Percentiles rank a stretch among this genome's conserved stretches.
phyloP scores from a whole-genome alignment of 1,140 invertebrate species.

The Diploscapter pachys region DNA sequence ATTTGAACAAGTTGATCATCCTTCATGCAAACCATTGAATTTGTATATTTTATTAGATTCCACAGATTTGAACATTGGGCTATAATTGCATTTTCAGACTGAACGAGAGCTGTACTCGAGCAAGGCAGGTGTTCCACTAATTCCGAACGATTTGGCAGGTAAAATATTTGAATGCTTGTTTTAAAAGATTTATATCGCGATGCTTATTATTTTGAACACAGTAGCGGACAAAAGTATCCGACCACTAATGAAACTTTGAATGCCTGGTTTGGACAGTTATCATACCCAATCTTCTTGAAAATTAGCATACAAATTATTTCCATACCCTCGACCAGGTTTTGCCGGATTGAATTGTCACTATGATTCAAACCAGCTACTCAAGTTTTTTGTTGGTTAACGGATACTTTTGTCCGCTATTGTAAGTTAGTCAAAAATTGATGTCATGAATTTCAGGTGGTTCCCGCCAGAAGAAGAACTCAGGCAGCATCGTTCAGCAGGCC shows the following conservation, averaged over 20 bases:
- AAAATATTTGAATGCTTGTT: neutral
- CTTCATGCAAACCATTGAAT: neutral
- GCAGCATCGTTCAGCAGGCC: conserved; percentile 34
- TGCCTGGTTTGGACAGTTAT: neutral
- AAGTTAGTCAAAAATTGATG: neutral
- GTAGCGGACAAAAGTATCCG: too few species aligned
- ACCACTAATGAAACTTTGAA: too few species aligned
- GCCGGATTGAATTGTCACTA: too few species aligned
- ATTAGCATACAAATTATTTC: conserved; percentile 1
- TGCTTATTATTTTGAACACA: neutral
- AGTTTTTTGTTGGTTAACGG: too few species aligned
- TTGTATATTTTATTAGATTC: neutral
- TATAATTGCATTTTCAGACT: conserved; percentile 5
- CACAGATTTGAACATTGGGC: neutral
- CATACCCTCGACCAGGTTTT: too few species aligned
- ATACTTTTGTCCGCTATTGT: neutral
- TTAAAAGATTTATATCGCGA: neutral
- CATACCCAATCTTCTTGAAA: neutral
- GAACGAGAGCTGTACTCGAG: conserved; percentile 16
- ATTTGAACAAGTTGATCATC: neutral
- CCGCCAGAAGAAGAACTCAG: neutral
- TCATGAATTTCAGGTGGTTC: conserved; percentile 15
- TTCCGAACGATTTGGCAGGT: conserved; percentile 30
- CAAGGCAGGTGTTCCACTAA: conserved; percentile 13
- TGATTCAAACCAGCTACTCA: too few species aligned